Base-by-base conservation (phyloP, 2,797 vertebrate genomes). In the Rhinichthys osculus region DNA sequence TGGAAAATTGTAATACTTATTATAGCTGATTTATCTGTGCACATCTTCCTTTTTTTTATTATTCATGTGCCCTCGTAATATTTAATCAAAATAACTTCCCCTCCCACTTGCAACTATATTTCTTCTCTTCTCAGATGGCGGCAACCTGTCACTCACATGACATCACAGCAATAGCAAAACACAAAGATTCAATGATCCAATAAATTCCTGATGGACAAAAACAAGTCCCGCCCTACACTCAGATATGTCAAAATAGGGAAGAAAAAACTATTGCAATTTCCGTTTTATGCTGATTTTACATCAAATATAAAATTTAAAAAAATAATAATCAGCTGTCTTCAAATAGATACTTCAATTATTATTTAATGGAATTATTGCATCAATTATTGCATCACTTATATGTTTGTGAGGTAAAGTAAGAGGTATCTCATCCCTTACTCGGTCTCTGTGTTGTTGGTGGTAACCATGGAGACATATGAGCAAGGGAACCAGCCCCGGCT, bases 401-500 rank as follows among this genome's bases (percentile, higher is more conserved):
- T 62, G 19, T 82, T 40, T 66, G 19, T 82, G 33, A 42, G 5
- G 33, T 23, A 10, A 35, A 77, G 54, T 59, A 14, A 57, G 40
- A 11, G 64, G 42, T 19, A 33, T 84, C 27, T 79, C 40, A 66
- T 54, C 62, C 87, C 93, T 92, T 90, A 96, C 95, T 95, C 93
- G 47, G 90, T 85, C 38, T 74, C 50, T 38, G 74, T 84, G 52
- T 93, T 94, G 23, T 92, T 92, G 62, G 95, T 96, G 85, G 95
- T 96, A 90, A 98, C 91, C 88, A 97, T 93, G 78, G 95, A 96
- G 85, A 99, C 97, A 0, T 98, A 97, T 0, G 97, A 96, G 90
- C 97, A 97, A 52, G 98, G 98, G 93, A 99, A 99, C 98, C 98
- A 99, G 72, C 98, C 98, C 92, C 92, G 95, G 91, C 95, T 95